phyloP scores from a whole-genome alignment of 2,888 invertebrate genomes.

The Cenopis cana region DNA sequence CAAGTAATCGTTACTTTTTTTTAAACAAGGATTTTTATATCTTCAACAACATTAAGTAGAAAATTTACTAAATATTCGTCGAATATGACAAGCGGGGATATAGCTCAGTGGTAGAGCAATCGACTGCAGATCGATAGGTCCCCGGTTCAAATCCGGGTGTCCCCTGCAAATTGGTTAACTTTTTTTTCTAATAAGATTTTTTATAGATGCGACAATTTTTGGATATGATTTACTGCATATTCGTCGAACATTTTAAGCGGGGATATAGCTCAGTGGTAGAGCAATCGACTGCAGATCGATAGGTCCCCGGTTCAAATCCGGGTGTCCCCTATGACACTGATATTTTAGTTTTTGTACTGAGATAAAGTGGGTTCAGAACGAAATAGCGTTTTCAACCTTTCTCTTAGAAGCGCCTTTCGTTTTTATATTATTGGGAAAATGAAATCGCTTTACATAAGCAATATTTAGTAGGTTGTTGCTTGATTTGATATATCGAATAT shows the following conservation, averaged over 20 bases:
- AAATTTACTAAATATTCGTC: too few relatives aligned
- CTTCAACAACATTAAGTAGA: too few relatives aligned
- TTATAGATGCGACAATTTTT: too few relatives aligned
- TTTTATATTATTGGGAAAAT: not conserved
- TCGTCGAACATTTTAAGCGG: too few relatives aligned
- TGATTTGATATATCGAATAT: too few relatives aligned
- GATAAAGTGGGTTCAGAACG: not conserved
- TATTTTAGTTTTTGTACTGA: not conserved
- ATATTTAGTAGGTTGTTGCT: not conserved
- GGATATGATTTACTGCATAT: too few relatives aligned
- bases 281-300: conserved; percentile 85
- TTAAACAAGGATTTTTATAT: too few relatives aligned
- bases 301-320: conserved; percentile 77
- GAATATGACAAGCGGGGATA: conserved; percentile 49
- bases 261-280: conserved; percentile 79
- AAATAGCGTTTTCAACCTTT: too few relatives aligned
- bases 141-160: conserved; percentile 69
- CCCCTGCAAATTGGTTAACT: conserved; percentile 33
- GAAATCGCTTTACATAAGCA: not conserved
- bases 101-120: conserved; percentile 83
- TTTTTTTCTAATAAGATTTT: not conserved
- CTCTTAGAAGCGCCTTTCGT: not conserved
- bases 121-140: conserved; percentile 84
- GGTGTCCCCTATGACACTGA: not conserved
- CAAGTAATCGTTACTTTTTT: too few relatives aligned